Evolutionary conservation across 1,140 invertebrate species (phyloP), one percentile per base, ranked within the genome.

Genomic region (Gerris buenoi): DNA sequence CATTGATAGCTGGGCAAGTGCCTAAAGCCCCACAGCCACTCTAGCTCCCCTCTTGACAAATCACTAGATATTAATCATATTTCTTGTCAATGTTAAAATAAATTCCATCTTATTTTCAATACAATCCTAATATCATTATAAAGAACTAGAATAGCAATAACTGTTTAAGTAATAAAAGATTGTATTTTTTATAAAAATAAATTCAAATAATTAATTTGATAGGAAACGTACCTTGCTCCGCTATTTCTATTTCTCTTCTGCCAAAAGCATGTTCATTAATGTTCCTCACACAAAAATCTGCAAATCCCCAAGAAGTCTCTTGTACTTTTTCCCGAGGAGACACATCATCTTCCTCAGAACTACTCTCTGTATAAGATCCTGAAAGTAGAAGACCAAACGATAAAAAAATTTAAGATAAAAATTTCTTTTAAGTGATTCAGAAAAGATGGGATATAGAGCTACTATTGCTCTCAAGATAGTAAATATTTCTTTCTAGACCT

Each of bases 201-300:
- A 10, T 46, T 46, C 33, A 46, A 46, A 46, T 46, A 10, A 18
- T 46, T 46, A 10, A 46, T 10, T 46, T 46, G 5, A 46, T 46
- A 46, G 33, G 33, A 46, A 22, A 62, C 67, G 72, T 75, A 88
- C 87, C 87, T 81, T 97, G 95, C 75, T 98, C 95, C n/a, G 95
- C 95, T 71, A 98, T 97, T 79, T 98, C 95, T 72, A 98, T 98
- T 81, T 98, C 96, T 64, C 95, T 76, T 26, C 95, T 81, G 0
- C 96, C 96, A 77, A 95, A 97, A 0, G 90, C 90, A 74, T 93
- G 87, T 74, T 96, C 91, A 65, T 89, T 88, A 57, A 93, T 92
- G 78, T 92, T 97, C 68, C 89, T 82, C 1, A 97, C 91, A 77
- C 93, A 95, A 79, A 96, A 95, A 72, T 95, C 91, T 0, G 83